Evolutionary conservation across 2,888 invertebrate genomes (phyloP).

Genomic region (Calliphora vomitoria): DNA sequence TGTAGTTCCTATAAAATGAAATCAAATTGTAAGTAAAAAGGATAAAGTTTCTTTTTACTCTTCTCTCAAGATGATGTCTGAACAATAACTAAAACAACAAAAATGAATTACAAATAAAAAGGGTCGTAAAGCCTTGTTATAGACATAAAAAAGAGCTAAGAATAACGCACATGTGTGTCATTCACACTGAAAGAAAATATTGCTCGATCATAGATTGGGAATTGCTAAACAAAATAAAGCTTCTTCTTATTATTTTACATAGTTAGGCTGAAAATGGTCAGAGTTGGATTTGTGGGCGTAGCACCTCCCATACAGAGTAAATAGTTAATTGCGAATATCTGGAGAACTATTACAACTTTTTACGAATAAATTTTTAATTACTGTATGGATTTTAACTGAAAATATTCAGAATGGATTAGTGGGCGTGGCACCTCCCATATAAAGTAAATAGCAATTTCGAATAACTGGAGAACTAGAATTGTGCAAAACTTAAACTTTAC

Average conservation of each 20-base stretch:
- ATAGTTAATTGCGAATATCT: too few relatives aligned
- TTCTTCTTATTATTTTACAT: neutral
- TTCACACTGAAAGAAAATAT: conserved; percentile 14
- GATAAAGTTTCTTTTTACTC: conserved; percentile 59
- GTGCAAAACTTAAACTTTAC: too few relatives aligned
- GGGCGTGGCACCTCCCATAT: too few relatives aligned
- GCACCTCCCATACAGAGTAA: too few relatives aligned
- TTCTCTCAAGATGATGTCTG: conserved; percentile 48
- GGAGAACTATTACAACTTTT: too few relatives aligned
- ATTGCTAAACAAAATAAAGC: neutral
- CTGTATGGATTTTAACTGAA: too few relatives aligned
- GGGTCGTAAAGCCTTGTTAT: conserved; percentile 66
- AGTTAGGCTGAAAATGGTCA: too few relatives aligned
- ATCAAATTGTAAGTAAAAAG: conserved; percentile 59
- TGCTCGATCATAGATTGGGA: neutral
- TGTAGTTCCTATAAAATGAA: conserved; percentile 49
- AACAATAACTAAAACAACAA: conserved; percentile 38
- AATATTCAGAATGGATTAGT: too few relatives aligned
- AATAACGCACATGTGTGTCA: conserved; percentile 15
- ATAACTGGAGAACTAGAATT: too few relatives aligned
- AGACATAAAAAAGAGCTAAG: conserved; percentile 42
- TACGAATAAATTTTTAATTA: too few relatives aligned
- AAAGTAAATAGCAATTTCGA: too few relatives aligned
- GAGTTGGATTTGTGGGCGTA: too few relatives aligned
- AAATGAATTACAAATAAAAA: conserved; percentile 62